Percentiles rank a stretch among this genome's conserved stretches.
These are phyloP conservation scores for Ibidorhyncha struthersii DNA, from an alignment of 2,113 vertebrate species.

Conservation along the genomic window DNA sequence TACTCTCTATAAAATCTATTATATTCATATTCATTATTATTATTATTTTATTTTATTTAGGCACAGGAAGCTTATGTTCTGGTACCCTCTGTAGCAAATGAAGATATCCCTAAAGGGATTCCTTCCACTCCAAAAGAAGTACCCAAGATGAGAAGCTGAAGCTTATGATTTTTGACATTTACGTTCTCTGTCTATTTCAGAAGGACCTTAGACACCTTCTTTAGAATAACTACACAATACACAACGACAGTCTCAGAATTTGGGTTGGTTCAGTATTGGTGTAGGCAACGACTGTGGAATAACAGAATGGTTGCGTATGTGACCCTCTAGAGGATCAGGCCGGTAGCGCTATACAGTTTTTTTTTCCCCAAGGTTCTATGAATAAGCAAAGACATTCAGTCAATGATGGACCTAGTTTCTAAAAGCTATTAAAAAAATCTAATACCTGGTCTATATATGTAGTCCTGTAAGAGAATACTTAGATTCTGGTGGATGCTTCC, in stretches of 20 bases:
- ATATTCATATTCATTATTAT: not conserved
- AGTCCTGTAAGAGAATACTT: not conserved
- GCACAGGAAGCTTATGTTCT: not conserved
- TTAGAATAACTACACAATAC: not conserved
- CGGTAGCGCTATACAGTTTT: not conserved
- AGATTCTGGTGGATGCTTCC: not conserved
- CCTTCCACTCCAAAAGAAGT: not conserved
- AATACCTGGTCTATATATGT: not conserved
- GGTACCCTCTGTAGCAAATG: not conserved
- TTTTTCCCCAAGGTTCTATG: accelerated
- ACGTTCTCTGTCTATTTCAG: not conserved
- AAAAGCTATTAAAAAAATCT: not conserved
- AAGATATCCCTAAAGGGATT: not conserved
- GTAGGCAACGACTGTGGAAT: not conserved
- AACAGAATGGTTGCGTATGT: not conserved
- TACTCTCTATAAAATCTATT: not conserved
- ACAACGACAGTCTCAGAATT: not conserved
- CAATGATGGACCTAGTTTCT: not conserved
- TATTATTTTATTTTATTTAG: not conserved
- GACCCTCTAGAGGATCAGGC: not conserved
- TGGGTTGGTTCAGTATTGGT: not conserved
- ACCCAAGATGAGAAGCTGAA: not conserved
- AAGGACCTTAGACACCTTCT: not conserved
- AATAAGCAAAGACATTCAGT: not conserved
- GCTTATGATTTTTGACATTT: not conserved